These are phyloP conservation scores for Leucophenga varia DNA, from an alignment of 1,140 invertebrate species.

Conservation along the genomic window DNA sequence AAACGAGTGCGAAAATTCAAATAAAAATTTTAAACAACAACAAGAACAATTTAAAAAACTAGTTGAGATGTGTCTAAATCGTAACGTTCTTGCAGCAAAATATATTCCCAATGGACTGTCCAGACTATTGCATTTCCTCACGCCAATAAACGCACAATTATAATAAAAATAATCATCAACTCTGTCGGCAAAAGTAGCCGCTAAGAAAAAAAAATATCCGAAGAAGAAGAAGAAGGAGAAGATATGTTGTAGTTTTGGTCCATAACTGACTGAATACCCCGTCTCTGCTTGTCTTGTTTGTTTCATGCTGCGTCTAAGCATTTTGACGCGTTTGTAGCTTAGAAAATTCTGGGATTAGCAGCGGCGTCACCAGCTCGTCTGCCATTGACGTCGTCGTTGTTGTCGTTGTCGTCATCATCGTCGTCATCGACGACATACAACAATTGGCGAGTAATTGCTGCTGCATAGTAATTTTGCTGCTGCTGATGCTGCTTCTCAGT, in stretches of 20 bases:
- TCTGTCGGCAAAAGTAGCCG: not conserved
- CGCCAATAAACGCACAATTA: conserved; percentile 50
- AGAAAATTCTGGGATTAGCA: too few species aligned
- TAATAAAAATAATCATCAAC: conserved; percentile 48
- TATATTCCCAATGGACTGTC: too few species aligned
- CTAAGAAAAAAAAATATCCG: too few species aligned
- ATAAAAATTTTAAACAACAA: too few species aligned
- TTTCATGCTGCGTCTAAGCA: conserved; percentile 7
- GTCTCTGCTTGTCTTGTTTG: too few species aligned
- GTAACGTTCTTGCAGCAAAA: too few species aligned
- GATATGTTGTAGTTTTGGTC: conserved; percentile 15
- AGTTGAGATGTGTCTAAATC: too few species aligned
- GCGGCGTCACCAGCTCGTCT: conserved; percentile 2
- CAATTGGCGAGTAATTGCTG: conserved; percentile 52
- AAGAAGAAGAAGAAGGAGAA: not conserved
- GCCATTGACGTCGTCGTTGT: too few species aligned
- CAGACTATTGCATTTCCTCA: conserved; percentile 41
- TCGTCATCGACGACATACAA: conserved; percentile 33
- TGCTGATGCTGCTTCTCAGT: conserved; percentile 16
- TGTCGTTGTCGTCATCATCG: conserved; percentile 2
- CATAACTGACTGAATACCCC: not conserved
- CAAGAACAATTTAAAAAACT: too few species aligned
- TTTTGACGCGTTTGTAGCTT: conserved; percentile 29
- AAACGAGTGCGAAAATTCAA: too few species aligned
- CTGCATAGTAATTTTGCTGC: conserved; percentile 44